phyloP scores from a whole-genome alignment of 2,797 vertebrate genomes.

The Chiroxiphia lanceolata region DNA sequence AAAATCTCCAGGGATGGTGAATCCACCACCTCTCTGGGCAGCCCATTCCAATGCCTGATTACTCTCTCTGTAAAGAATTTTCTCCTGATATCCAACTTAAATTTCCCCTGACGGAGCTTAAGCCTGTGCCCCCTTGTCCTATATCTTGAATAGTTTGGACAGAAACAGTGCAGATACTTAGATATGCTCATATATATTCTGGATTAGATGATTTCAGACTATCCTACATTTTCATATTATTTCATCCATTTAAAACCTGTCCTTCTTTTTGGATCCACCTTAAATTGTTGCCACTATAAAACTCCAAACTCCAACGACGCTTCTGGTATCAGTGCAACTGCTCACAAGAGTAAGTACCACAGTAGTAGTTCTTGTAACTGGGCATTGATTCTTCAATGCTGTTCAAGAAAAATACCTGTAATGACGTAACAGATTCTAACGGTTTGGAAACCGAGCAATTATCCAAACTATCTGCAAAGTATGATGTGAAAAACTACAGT shows the following conservation, averaged over 20 bases:
- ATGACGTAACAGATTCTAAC: not conserved
- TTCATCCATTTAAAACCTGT: not conserved
- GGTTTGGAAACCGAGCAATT: not conserved
- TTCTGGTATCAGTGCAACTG: not conserved
- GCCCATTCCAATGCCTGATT: too few relatives aligned
- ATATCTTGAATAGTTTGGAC: not conserved
- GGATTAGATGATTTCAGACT: not conserved
- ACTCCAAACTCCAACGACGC: not conserved
- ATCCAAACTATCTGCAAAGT: not conserved
- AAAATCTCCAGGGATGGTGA: too few relatives aligned
- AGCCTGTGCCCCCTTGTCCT: too few relatives aligned
- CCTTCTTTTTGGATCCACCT: not conserved
- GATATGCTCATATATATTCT: not conserved
- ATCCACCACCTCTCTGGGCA: too few relatives aligned
- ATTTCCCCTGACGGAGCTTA: too few relatives aligned
- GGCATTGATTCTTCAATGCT: not conserved
- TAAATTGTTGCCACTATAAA: not conserved
- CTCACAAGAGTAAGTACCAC: not conserved
- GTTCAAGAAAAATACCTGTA: not conserved
- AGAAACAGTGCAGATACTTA: not conserved
- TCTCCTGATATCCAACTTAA: too few relatives aligned
- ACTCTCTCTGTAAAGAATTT: too few relatives aligned
- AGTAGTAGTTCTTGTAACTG: not conserved
- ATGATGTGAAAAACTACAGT: not conserved
- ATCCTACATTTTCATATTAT: not conserved